Evolutionary conservation across 1,140 invertebrate species (phyloP), one percentile per base, ranked within the genome.

Genomic region (Tetramorium alpestre): DNA sequence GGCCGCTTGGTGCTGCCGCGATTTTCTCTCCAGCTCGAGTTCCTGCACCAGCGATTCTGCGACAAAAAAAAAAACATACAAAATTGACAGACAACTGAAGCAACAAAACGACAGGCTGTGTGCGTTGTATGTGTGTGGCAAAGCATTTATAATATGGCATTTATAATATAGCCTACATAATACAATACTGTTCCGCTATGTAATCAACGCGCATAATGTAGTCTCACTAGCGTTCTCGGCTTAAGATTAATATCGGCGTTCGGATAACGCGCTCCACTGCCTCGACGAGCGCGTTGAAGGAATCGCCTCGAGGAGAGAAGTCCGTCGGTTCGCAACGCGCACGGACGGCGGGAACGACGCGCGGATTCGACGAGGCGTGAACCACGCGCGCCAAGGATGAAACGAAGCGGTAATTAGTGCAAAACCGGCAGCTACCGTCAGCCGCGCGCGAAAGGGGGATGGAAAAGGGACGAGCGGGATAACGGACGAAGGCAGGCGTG

Each of bases 21-120:
- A 96, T 94, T 98, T 98, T 95, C 98, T 96, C 93, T 98, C 98
- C 96, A 98, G 96, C 95, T 98, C 97, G 90, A 98, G 96, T 94
- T 98, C 98, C 94, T 98, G 97, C 67, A 97, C 97, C 91, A 98
- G 95, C 62, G 97, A 97, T 96, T 98, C 98, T 98, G 96, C 89
- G 96, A 96, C 92, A 93, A 70, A 81, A 91, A 22, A 22, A 84
- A 91, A 78, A 49, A 49, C 28, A 88, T 28, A 89, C 86, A 91
- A 70, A 82, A 73, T 89, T 87, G 60, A 67, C 54, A 70, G 47
- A 75, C 65, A 49, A 69, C 41, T 13, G 16, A 85, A 28, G 51
- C 11, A 56, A 33, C 33, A 78, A 54, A 77, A 38, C 47, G n/a
- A 56, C 1, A 44, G 38, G 6, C 16, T 54, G 33, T 11, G 22